Percentiles rank a stretch among this genome's conserved stretches.
Conservation (phyloP, 1,140 invertebrate species). For the Drosophila pseudoananassae region DNA sequence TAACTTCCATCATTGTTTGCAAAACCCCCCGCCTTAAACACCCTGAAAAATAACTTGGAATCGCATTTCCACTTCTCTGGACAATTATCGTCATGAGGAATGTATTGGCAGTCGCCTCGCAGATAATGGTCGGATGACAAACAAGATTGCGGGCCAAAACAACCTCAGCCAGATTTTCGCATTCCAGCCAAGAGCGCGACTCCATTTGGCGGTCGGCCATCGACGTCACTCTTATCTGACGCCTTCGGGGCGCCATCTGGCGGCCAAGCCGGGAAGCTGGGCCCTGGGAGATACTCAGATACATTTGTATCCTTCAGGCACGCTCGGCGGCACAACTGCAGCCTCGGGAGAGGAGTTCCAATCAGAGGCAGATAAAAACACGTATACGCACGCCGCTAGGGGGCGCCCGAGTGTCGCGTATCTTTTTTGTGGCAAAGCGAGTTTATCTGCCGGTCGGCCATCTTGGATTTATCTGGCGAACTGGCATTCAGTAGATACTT, state of each 20-base stretch:
- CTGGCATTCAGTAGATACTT: slow-evolving; percentile 43
- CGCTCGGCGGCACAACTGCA: slow-evolving; percentile 25
- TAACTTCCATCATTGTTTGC: background rate
- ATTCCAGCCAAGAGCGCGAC: background rate
- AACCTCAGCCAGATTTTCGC: slow-evolving; percentile 34
- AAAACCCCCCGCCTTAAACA: background rate
- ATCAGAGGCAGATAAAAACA: slow-evolving; percentile 46
- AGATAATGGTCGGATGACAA: slow-evolving; percentile 42
- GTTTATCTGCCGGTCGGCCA: slow-evolving; percentile 66
- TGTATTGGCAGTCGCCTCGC: slow-evolving; percentile 23
- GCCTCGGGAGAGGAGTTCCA: slow-evolving; percentile 44
- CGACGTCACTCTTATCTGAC: slow-evolving; percentile 33
- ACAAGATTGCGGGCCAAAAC: slow-evolving; percentile 22
- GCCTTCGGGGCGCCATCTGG: slow-evolving; percentile 38
- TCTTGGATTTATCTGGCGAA: slow-evolving; percentile 70
- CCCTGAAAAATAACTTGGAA: slow-evolving; percentile 7
- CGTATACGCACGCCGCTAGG: slow-evolving; percentile 13
- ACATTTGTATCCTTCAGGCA: slow-evolving; percentile 24
- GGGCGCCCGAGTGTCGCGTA: slow-evolving; percentile 19
- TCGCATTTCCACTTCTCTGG: slow-evolving; percentile 17
- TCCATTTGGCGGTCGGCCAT: slow-evolving; percentile 27
- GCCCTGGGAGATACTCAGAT: slow-evolving; percentile 16
- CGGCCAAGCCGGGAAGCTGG: slow-evolving; percentile 52
- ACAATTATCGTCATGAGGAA: slow-evolving; percentile 44
- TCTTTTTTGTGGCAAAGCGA: slow-evolving; percentile 18